phyloP scores from a whole-genome alignment of 35 echinoderm and acorn worm genomes.

The Lytechinus pictus region DNA sequence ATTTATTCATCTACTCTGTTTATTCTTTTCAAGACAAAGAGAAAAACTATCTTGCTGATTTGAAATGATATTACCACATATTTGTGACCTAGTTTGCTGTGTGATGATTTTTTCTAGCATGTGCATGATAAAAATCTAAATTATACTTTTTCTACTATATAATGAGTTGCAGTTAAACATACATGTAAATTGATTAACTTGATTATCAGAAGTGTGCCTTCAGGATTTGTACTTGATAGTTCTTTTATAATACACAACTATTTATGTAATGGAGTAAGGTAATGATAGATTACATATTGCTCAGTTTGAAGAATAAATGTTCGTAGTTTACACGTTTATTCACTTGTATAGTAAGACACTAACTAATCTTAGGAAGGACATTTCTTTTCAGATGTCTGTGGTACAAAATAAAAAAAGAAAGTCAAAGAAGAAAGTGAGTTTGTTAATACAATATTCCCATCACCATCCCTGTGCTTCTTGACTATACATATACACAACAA shows the following conservation, averaged over 20 bases:
- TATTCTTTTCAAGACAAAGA: not conserved
- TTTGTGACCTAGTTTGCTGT: not conserved
- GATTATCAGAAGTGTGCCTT: no score
- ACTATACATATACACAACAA: not conserved
- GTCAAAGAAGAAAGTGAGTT: slow-evolving; percentile 35
- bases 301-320: not conserved
- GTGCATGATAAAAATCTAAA: not conserved
- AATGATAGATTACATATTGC: not conserved
- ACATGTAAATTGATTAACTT: no score
- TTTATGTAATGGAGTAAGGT: no score
- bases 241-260: no score
- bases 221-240: no score
- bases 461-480: not conserved
- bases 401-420: not conserved
- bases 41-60: not conserved
- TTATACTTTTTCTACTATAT: no score
- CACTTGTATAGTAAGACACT: not conserved
- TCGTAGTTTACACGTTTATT: not conserved
- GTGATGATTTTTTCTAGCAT: not conserved
- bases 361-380: not conserved
- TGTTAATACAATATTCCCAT: not conserved
- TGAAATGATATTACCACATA: not conserved
- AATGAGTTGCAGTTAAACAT: no score
- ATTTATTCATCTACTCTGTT: no score
- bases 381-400: not conserved